Conservation (phyloP, 2,888 invertebrate genomes). For the Andrena trimmerana region DNA sequence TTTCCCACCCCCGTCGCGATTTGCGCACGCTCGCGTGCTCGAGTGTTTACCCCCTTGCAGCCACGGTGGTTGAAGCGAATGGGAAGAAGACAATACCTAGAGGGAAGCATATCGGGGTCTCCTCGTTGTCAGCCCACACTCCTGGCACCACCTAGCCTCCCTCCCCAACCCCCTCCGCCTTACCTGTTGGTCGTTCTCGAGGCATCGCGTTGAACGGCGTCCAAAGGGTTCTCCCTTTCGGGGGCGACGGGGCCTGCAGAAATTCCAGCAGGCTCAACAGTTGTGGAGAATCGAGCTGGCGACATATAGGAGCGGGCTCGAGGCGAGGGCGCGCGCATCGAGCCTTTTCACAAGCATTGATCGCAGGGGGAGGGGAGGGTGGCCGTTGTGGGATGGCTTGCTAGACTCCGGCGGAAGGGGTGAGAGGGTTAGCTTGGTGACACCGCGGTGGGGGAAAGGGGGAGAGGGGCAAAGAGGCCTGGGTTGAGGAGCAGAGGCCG, state of each 20-base stretch:
- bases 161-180: not conserved
- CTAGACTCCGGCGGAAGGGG: slow-evolving; percentile 67
- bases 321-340: slow-evolving; percentile 82
- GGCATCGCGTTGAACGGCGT: not conserved
- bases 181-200: slow-evolving; percentile 11
- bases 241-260: not conserved
- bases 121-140: slow-evolving; percentile 1
- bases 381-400: slow-evolving; percentile 72
- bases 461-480: slow-evolving; percentile 64
- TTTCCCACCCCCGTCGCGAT: slow-evolving; percentile 48
- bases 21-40: slow-evolving; percentile 58
- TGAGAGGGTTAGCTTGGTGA: slow-evolving; percentile 58
- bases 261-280: slow-evolving; percentile 38
- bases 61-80: not conserved
- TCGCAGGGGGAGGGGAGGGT: slow-evolving; percentile 75
- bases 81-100: slow-evolving; percentile 9
- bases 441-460: slow-evolving; percentile 36
- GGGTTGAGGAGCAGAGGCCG: slow-evolving; percentile 57
- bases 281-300: slow-evolving; percentile 54
- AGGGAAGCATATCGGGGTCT: not conserved
- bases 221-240: not conserved
- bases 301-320: slow-evolving; percentile 53
- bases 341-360: slow-evolving; percentile 83
- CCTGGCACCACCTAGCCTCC: too few species aligned
- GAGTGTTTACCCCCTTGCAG: slow-evolving; percentile 49